Base-by-base conservation (phyloP, 2,797 vertebrate genomes). In the Ceryle rudis region DNA sequence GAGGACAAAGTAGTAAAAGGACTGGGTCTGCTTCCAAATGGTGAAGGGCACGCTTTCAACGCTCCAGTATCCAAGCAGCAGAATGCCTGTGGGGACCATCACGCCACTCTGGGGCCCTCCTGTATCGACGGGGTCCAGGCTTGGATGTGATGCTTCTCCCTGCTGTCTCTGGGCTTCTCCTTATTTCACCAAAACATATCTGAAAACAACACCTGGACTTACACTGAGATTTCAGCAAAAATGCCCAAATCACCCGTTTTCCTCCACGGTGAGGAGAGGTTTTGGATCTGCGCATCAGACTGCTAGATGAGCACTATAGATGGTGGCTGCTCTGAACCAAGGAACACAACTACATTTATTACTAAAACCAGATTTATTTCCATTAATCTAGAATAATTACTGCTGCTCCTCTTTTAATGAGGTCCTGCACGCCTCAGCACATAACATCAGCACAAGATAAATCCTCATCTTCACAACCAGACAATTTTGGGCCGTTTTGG, bases 1-100 rank as follows among this genome's bases (percentile, higher is more conserved):
- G 93, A 95, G 95, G 95, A 87, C 93, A 93, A 80, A 91, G 71
- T 75, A 89, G 47, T 85, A 86, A 94, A 96, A 93, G 81, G 64
- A 73, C 52, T 2, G 64, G 64, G 22, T 93, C 52, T 81, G 67
- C 57, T 94, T 96, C 95, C 95, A 94, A 95, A 71, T 15, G 26
- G 85, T 44, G 64, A 84, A 90, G 92, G 83, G 90, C 86, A 70
- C 0, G 0, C 66, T 86, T 62, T 37, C 2, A 5, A 28, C 0
- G 1, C 64, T 42, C 26, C 10, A 31, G 47, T 13, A 49, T 52
- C 70, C 0, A 0, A 75, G 78, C 15, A 58, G 70, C 25, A 77
- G 42, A 52, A 46, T 4, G 47, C 41, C 83, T 44, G 8, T 16
- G 31, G 71, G 44, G 66, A 80, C 74, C 5, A 0, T 19, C 73